phyloP scores from a whole-genome alignment of 2,797 vertebrate species.

The Macropus fuliginosus region DNA sequence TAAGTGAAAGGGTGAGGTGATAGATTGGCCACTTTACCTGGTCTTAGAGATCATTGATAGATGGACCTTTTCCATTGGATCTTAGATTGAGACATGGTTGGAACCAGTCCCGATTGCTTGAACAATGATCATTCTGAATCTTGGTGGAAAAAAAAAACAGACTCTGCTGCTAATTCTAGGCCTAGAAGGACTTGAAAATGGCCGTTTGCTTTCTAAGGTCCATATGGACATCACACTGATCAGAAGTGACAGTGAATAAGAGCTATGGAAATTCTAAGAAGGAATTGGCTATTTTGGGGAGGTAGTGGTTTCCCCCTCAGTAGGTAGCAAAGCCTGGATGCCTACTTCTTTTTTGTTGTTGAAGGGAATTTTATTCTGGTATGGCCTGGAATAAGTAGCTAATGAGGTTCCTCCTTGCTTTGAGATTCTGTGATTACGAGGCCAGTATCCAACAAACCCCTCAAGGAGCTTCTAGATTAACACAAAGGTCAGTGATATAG shows the following conservation, averaged over 20 bases:
- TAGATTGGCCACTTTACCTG: constrained; percentile 3
- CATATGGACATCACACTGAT: background rate
- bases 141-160: constrained; percentile 1
- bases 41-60: background rate
- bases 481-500: too few species aligned
- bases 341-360: too few species aligned
- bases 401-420: too few species aligned
- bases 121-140: constrained; percentile 39
- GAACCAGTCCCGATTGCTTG: constrained; percentile 19
- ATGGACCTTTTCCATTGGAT: constrained; percentile 16
- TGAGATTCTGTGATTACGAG: too few species aligned
- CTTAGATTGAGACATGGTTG: constrained; percentile 24
- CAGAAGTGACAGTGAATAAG: background rate
- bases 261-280: background rate
- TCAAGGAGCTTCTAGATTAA: too few species aligned
- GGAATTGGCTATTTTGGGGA: background rate
- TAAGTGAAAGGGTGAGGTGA: constrained; percentile 16
- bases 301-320: background rate
- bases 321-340: background rate
- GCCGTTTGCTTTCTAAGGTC: background rate
- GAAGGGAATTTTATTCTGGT: too few species aligned
- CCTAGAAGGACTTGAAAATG: background rate
- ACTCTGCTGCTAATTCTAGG: constrained; percentile 44
- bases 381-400: too few species aligned
- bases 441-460: too few species aligned